Conservation (phyloP, 2,888 invertebrate species). For the Lepetodrilus schrolli region DNA sequence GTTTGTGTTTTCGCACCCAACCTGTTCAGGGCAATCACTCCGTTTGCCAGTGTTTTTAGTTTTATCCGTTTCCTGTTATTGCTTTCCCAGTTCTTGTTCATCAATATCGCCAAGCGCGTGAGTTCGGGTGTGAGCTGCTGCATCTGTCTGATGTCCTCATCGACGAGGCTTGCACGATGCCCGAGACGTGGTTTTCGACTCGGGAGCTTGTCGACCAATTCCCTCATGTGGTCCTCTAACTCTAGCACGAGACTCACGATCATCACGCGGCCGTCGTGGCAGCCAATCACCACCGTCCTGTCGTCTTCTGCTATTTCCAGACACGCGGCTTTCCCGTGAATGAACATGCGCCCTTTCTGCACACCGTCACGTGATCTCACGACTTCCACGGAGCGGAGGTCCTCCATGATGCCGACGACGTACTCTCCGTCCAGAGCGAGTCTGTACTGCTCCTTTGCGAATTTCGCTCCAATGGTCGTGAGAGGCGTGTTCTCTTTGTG, state of each 20-base stretch:
- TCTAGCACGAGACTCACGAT: conserved; percentile 62
- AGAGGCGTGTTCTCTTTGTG: background rate
- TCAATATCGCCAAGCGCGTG: conserved; percentile 46
- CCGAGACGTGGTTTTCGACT: conserved; percentile 37
- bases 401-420: conserved; percentile 54
- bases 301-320: conserved; percentile 61
- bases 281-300: conserved; percentile 66
- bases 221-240: conserved; percentile 58
- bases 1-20: no score
- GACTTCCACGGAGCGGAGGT: conserved; percentile 52
- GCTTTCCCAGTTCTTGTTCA: conserved; percentile 38
- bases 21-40: conserved; percentile 47
- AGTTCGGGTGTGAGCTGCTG: conserved; percentile 49
- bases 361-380: conserved; percentile 52
- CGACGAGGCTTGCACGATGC: conserved; percentile 38
- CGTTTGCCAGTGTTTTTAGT: conserved; percentile 56
- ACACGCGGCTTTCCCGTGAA: conserved; percentile 62
- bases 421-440: conserved; percentile 63
- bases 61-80: conserved; percentile 49
- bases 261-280: conserved; percentile 65
- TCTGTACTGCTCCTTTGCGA: conserved; percentile 37
- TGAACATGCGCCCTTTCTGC: conserved; percentile 51
- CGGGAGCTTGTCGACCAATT: conserved; percentile 57
- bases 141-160: conserved; percentile 49
- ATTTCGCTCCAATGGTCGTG: conserved; percentile 35